phyloP scores from a whole-genome alignment of 2,797 vertebrate genomes.

The Tarsius wallacei region DNA sequence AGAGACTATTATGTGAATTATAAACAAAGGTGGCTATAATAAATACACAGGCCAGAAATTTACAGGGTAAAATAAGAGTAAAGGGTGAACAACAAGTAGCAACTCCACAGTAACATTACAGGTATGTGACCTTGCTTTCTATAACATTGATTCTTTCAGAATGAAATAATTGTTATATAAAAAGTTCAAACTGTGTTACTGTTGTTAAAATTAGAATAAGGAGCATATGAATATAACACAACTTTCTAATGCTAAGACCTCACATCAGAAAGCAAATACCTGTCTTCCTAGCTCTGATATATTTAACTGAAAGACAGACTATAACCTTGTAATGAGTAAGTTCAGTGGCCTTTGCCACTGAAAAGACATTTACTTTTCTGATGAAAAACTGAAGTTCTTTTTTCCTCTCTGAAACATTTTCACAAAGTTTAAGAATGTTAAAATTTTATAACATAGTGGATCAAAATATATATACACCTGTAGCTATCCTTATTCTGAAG shows the following conservation, averaged over 20 bases:
- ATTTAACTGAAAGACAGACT: neutral
- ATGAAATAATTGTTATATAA: neutral
- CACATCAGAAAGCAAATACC: neutral
- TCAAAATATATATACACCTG: conserved; percentile 9
- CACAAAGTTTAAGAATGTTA: neutral
- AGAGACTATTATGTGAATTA: neutral
- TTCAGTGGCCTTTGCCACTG: neutral
- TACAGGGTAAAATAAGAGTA: neutral
- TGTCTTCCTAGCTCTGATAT: neutral
- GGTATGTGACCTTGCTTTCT: neutral
- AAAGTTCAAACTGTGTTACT: conserved; percentile 37
- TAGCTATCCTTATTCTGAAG: conserved; percentile 1
- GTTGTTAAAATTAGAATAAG: conserved; percentile 49
- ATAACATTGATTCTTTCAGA: conserved; percentile 2
- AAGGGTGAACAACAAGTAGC: neutral
- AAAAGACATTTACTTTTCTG: conserved; percentile 21
- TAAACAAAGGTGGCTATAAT: conserved; percentile 40
- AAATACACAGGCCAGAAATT: neutral
- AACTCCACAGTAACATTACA: neutral
- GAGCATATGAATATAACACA: neutral
- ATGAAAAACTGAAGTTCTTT: neutral
- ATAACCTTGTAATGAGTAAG: neutral
- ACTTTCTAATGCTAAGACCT: conserved; percentile 36
- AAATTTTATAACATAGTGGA: neutral
- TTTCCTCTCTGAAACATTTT: conserved; percentile 2